Base-by-base conservation (phyloP, 2,113 vertebrate genomes). In the Butorides virescens region DNA sequence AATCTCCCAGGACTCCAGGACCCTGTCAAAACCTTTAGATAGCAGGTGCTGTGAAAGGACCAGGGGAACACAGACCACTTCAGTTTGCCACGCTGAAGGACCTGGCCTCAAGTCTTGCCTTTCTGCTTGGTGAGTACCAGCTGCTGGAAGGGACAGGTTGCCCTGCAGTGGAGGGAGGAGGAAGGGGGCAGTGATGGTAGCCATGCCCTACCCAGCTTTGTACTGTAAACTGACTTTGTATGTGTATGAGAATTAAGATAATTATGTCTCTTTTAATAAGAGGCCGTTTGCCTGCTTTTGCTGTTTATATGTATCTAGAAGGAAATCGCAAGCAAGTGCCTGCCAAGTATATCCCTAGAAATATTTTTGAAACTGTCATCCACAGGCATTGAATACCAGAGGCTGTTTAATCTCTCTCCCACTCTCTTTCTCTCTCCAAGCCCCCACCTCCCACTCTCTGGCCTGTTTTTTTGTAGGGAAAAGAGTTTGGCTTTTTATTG, bases 311-410 rank as follows among this genome's bases (percentile, higher is more conserved):
- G 39, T 73, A 79, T 82, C 46, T 73, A 66, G 74, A 95, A 89
- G 77, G 77, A 92, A 96, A 95, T 91, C 15, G 12, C 77, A 94
- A 76, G 62, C 83, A 93, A 78, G 44, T 3, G 58, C 92, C 77
- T 96, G 89, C 94, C 92, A 97, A 92, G 80, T 89, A 72, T 93
- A 82, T 91, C 62, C 70, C 53, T 55, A 82, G 84, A 93, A 93
- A 82, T 95, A 92, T 90, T 94, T 97, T 72, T 93, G 89, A 94
- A 96, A 66, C 84, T 97, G 91, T 95, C 95, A 95, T 90, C 70
- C 7, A 61, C 79, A 70, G 53, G 66, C 89, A 70, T 12, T 79
- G 70, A 62, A 85, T 78, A 94, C 53, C 77, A 94, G 80, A 84
- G 73, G 62, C 74, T 88, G 74, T 79, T 93, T 93, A 89, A 95